A percentile compares a stretch with the other conserved stretches of the same genome.
Conservation (phyloP, 2,888 invertebrate species). For the Plagodis pulveraria region DNA sequence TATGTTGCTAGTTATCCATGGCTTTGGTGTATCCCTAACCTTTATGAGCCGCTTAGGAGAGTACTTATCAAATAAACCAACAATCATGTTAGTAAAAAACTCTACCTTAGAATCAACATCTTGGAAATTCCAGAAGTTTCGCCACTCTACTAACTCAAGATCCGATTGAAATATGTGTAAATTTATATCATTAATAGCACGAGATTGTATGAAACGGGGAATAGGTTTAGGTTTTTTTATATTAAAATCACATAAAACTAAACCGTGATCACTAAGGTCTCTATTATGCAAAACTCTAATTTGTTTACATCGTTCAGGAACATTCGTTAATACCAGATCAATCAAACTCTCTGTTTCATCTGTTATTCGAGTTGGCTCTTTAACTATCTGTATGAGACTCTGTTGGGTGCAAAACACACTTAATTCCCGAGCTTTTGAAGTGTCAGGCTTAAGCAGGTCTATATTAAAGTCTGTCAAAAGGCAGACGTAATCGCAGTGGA, state of each 20-base stretch:
- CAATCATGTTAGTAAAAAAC: neutral
- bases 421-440: neutral
- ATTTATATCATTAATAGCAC: neutral
- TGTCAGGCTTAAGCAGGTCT: constrained; percentile 11
- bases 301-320: constrained; percentile 6
- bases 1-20: constrained; percentile 7
- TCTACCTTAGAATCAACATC: neutral
- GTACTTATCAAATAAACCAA: neutral
- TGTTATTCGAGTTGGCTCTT: constrained; percentile 25
- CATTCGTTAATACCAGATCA: constrained; percentile 26
- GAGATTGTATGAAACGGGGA: neutral
- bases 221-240: constrained; percentile 1
- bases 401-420: neutral
- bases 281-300: neutral
- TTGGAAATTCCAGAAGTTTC: neutral
- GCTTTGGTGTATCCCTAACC: neutral
- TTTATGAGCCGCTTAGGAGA: neutral
- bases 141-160: neutral
- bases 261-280: constrained; percentile 3
- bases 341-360: constrained; percentile 17
- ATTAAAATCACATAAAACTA: constrained; percentile 2
- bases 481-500: constrained; percentile 21
- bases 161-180: neutral
- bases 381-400: constrained; percentile 1
- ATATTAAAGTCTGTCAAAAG: constrained; percentile 29